Evolutionary conservation across 2,797 vertebrate genomes (phyloP).

Genomic region (Hyperoplus immaculatus): DNA sequence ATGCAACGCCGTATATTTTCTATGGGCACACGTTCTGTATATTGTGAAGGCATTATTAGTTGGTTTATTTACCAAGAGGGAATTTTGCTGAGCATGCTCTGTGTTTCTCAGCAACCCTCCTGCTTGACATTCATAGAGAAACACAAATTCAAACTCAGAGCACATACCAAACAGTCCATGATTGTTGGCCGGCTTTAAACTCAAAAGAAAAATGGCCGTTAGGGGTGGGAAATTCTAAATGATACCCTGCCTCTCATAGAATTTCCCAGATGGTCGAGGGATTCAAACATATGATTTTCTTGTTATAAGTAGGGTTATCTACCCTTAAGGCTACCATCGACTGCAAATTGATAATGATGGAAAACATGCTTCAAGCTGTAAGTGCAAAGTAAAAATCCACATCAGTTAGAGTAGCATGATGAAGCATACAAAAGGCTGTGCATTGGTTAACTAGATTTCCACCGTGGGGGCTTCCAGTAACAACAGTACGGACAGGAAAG

Average conservation of each 20-base stretch:
- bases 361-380: slow-evolving; percentile 31
- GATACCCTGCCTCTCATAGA: slow-evolving; percentile 14
- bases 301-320: slow-evolving; percentile 29
- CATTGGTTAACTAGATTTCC: slow-evolving; percentile 76
- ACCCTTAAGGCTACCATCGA: slow-evolving; percentile 48
- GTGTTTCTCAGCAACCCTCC: slow-evolving; percentile 32
- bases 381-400: slow-evolving; percentile 17
- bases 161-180: slow-evolving; percentile 45
- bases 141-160: slow-evolving; percentile 48
- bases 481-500: slow-evolving; percentile 78
- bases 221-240: slow-evolving; percentile 28
- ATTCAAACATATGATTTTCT: slow-evolving; percentile 30
- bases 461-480: slow-evolving; percentile 75
- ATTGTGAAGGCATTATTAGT: slow-evolving; percentile 35
- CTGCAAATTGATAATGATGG: slow-evolving; percentile 49
- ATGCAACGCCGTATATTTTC: neutral
- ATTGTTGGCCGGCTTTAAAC: slow-evolving; percentile 29
- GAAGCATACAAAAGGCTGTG: slow-evolving; percentile 51
- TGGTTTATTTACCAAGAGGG: slow-evolving; percentile 48
- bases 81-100: slow-evolving; percentile 58
- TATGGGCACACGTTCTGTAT: slow-evolving; percentile 13
- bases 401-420: slow-evolving; percentile 26
- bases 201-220: slow-evolving; percentile 41
- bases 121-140: slow-evolving; percentile 67
- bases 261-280: slow-evolving; percentile 28